phyloP scores from a whole-genome alignment of 2,797 vertebrate species.

The Sebastes vulpes region DNA sequence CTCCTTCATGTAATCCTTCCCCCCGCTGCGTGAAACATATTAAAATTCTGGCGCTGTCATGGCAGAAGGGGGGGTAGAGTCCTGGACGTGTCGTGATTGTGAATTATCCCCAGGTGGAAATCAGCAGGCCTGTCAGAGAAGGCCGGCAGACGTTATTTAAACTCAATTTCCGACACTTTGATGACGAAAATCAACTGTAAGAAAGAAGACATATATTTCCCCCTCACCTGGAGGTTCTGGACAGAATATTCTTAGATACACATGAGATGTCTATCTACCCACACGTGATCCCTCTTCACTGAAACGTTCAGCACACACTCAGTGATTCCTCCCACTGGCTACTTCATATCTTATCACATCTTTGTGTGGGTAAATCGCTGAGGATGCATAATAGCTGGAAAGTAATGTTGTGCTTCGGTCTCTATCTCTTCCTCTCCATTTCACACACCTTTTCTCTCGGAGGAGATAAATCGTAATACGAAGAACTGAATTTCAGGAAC shows the following conservation, averaged over 20 bases:
- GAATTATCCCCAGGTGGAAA: constrained; percentile 49
- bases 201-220: constrained; percentile 11
- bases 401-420: background rate
- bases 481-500: background rate
- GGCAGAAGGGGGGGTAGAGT: background rate
- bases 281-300: background rate
- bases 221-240: background rate
- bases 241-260: background rate
- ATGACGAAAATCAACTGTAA: constrained; percentile 50
- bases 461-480: background rate
- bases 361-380: constrained; percentile 10
- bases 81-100: constrained; percentile 46
- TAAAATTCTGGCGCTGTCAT: constrained; percentile 39
- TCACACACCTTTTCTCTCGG: background rate
- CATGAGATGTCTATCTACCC: background rate
- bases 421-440: background rate
- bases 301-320: too few species aligned
- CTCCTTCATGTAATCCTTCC: constrained; percentile 49
- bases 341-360: constrained; percentile 6
- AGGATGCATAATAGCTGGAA: constrained; percentile 11
- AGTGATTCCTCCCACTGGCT: background rate
- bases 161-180: constrained; percentile 42
- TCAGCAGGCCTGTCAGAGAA: background rate
- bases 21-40: constrained; percentile 32
- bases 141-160: constrained; percentile 24